These are phyloP conservation scores for Stegastes partitus DNA, from an alignment of 2,113 vertebrate genomes.

Conservation along the genomic window DNA sequence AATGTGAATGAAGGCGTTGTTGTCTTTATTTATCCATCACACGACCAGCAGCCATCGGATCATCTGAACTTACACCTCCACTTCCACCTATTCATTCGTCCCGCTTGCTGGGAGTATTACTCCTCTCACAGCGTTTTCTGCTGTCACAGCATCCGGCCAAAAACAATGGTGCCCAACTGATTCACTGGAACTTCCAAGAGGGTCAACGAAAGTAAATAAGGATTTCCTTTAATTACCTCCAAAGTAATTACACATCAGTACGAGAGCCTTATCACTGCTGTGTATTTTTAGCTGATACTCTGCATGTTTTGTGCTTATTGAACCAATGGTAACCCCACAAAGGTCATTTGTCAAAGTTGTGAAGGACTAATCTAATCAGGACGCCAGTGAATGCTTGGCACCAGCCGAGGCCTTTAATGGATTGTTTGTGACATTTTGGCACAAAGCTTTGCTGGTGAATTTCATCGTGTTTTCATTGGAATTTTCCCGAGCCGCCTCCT, in stretches of 20 bases:
- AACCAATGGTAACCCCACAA: background rate
- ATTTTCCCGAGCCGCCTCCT: background rate
- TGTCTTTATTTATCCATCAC: background rate
- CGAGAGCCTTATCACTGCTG: background rate
- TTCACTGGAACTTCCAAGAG: slow-evolving; percentile 38
- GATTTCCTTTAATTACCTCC: slow-evolving; percentile 21
- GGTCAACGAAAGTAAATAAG: background rate
- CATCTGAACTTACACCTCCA: slow-evolving; percentile 19
- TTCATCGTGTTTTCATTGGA: background rate
- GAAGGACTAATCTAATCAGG: background rate
- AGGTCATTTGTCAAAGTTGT: background rate
- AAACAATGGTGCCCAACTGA: slow-evolving; percentile 34
- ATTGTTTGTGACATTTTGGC: background rate
- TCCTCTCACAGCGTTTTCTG: background rate
- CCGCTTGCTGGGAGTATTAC: background rate
- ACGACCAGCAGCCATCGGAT: background rate
- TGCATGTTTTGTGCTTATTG: background rate
- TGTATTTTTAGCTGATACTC: background rate
- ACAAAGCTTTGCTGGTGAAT: no score
- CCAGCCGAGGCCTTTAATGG: no score
- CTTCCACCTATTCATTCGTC: slow-evolving; percentile 56
- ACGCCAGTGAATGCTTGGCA: background rate
- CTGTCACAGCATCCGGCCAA: background rate
- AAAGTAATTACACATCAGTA: rapidly evolving
- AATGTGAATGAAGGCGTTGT: background rate